A percentile compares a stretch with the other conserved stretches of the same genome.
Evolutionary conservation across 1,140 invertebrate genomes (phyloP).

Genomic region (Aradophagus sp.): DNA sequence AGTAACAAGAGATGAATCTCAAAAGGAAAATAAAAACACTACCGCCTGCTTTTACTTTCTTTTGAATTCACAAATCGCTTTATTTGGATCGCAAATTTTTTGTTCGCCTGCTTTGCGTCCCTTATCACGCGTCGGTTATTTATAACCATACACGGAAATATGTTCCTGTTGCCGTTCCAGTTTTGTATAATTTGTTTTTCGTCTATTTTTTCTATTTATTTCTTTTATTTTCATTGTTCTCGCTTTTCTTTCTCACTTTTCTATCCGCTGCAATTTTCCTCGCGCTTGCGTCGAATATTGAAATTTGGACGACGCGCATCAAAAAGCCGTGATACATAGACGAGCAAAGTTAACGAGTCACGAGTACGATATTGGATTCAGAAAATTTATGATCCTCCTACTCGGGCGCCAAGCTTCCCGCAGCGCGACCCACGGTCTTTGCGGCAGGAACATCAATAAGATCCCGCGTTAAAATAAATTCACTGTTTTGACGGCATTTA

Average conservation of each 20-base stretch:
- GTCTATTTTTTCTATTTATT: slow-evolving; percentile 1
- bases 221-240: background rate
- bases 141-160: too few relatives aligned
- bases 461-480: slow-evolving; percentile 70
- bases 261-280: too few relatives aligned
- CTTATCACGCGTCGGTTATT: too few relatives aligned
- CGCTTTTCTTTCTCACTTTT: too few relatives aligned
- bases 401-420: slow-evolving; percentile 63
- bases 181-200: too few relatives aligned
- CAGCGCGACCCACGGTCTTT: slow-evolving; percentile 64
- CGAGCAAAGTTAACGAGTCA: slow-evolving; percentile 69
- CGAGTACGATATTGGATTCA: slow-evolving; percentile 70
- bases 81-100: slow-evolving; percentile 47
- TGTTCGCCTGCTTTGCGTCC: too few relatives aligned
- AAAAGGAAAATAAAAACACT: slow-evolving; percentile 34
- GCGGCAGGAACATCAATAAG: slow-evolving; percentile 69
- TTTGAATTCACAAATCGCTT: slow-evolving; percentile 42
- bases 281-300: slow-evolving; percentile 62
- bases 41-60: slow-evolving; percentile 8
- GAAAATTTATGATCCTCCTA: slow-evolving; percentile 70
- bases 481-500: slow-evolving; percentile 71
- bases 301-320: slow-evolving; percentile 63
- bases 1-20: slow-evolving; percentile 44
- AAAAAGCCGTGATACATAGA: slow-evolving; percentile 67
- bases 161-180: too few relatives aligned